Conservation (phyloP, 2,113 vertebrate genomes). For the Taurulus bubalis region DNA sequence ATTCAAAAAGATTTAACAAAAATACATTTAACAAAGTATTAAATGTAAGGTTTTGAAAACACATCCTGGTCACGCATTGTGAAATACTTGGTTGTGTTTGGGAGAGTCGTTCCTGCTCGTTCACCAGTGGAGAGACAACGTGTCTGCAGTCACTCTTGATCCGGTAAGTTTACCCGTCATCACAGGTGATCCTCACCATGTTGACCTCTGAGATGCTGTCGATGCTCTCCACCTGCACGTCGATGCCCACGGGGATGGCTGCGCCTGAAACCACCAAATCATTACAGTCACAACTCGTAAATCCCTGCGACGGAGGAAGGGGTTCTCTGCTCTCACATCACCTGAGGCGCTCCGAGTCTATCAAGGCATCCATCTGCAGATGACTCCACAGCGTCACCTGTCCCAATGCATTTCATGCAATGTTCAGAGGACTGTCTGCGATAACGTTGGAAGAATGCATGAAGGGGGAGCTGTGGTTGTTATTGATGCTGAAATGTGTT, state of each 20-base stretch:
- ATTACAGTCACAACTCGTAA: background rate
- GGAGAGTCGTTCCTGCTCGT: no score
- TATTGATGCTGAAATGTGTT: no score
- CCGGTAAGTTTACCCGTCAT: background rate
- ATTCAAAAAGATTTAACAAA: no score
- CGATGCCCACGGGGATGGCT: constrained; percentile 91
- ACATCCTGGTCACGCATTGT: no score
- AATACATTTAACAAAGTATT: no score
- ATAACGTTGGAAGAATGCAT: no score
- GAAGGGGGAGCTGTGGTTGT: no score
- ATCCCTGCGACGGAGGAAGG: background rate
- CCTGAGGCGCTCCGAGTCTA: background rate
- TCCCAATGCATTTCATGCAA: background rate
- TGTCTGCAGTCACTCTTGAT: background rate
- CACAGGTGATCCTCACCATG: constrained; percentile 85
- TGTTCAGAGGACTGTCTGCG: background rate
- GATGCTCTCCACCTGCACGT: constrained; percentile 94
- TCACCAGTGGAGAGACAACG: no score
- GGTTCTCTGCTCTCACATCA: no score
- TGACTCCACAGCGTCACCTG: background rate
- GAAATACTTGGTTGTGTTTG: no score
- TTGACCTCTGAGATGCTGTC: constrained; percentile 96
- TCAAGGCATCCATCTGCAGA: background rate
- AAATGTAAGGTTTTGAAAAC: no score
- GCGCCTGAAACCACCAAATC: constrained; percentile 79